phyloP scores from a whole-genome alignment of 2,888 invertebrate genomes.

The Pristionchus exspectatus region DNA sequence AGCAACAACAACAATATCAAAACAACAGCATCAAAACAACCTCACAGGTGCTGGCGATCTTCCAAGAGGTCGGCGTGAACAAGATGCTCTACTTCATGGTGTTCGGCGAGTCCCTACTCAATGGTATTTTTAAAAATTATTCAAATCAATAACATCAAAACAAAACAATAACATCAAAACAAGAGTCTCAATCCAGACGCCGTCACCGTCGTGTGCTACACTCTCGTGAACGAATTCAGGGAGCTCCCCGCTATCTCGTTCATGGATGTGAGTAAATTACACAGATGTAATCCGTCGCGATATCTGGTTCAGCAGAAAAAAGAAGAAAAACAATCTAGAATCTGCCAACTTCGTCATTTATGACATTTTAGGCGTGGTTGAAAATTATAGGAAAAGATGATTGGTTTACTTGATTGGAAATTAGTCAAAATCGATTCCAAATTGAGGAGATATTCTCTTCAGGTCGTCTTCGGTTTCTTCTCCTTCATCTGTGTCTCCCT shows the following conservation, averaged over 20 bases:
- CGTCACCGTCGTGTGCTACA: conserved; percentile 83
- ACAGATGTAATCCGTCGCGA: too few relatives aligned
- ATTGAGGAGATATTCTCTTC: not conserved
- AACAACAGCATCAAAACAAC: not conserved
- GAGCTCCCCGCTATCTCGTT: conserved; percentile 71
- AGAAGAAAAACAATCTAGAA: too few relatives aligned
- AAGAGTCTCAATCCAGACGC: conserved; percentile 80
- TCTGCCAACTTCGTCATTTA: too few relatives aligned
- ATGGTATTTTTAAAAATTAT: conserved; percentile 79
- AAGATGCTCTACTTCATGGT: conserved; percentile 83
- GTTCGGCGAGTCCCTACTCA: conserved; percentile 83
- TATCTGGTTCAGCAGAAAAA: too few relatives aligned
- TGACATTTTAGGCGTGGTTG: too few relatives aligned
- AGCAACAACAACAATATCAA: not conserved
- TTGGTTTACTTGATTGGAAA: too few relatives aligned
- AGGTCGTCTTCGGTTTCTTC: conserved; percentile 81
- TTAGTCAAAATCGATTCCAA: too few relatives aligned
- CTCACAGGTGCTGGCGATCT: conserved; percentile 72
- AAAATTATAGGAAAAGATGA: too few relatives aligned
- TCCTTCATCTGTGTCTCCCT: conserved; percentile 82
- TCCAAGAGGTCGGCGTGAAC: conserved; percentile 82
- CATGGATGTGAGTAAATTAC: conserved; percentile 68
- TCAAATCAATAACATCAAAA: too few relatives aligned
- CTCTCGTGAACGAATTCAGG: conserved; percentile 81
- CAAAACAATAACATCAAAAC: not conserved